Evolutionary conservation across 2,888 invertebrate genomes (phyloP).

Genomic region (Aphrophora alni): DNA sequence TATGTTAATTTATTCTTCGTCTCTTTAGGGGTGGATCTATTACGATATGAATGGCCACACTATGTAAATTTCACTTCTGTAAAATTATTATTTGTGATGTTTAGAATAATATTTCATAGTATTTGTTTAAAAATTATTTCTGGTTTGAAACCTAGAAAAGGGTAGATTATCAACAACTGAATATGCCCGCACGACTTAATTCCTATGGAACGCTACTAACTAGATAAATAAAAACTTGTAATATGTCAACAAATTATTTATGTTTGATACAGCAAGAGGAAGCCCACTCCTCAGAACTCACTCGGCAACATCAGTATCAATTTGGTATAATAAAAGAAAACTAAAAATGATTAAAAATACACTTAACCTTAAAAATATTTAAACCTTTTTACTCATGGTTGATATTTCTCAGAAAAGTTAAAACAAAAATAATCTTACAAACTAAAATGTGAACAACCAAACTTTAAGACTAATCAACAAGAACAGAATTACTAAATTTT

Average conservation of each 20-base stretch:
- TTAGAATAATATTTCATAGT: too few species aligned
- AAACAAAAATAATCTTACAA: background rate
- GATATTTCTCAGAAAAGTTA: background rate
- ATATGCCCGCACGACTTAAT: background rate
- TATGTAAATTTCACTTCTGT: too few species aligned
- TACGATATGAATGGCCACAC: too few species aligned
- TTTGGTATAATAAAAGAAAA: background rate
- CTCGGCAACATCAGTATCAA: background rate
- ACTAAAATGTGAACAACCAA: conserved; percentile 32
- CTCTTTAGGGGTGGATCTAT: too few species aligned
- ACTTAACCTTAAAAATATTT: background rate
- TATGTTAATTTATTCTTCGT: too few species aligned
- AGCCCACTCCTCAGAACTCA: background rate
- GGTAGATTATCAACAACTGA: too few species aligned
- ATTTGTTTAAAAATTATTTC: too few species aligned
- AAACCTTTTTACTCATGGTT: conserved; percentile 15
- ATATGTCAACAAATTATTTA: background rate
- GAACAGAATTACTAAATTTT: conserved; percentile 25
- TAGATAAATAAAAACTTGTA: background rate
- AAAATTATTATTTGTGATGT: too few species aligned
- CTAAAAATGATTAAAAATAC: conserved; percentile 23
- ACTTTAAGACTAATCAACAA: conserved; percentile 34
- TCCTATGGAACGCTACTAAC: background rate
- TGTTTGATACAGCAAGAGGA: background rate
- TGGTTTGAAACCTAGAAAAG: too few species aligned